Conservation (phyloP, 2,797 vertebrate species). For the Notoglanidium macrostoma region DNA sequence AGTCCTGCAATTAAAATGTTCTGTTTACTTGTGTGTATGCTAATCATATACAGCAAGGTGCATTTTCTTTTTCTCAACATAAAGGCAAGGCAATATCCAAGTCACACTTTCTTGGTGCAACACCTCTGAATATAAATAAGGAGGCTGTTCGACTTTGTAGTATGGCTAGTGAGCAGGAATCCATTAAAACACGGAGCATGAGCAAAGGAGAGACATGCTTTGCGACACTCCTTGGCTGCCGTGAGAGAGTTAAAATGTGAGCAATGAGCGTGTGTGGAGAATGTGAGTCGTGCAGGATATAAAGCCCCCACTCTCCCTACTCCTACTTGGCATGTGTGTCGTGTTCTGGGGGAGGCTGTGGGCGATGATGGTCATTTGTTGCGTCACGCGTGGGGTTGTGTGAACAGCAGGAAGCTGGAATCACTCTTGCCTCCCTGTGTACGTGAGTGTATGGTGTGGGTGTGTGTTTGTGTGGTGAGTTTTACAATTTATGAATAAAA, state of each 20-base stretch:
- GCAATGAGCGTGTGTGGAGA: slow-evolving; percentile 67
- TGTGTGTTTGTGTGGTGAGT: slow-evolving; percentile 30
- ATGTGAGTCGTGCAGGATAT: slow-evolving; percentile 55
- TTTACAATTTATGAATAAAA: slow-evolving; percentile 23
- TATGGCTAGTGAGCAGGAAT: slow-evolving; percentile 1
- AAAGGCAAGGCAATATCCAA: slow-evolving; percentile 7
- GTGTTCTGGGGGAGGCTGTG: slow-evolving; percentile 56
- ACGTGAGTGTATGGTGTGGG: slow-evolving; percentile 37
- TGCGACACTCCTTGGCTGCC: background rate
- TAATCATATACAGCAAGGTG: background rate
- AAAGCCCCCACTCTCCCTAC: slow-evolving; percentile 50
- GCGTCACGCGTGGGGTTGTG: slow-evolving; percentile 72
- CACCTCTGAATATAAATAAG: slow-evolving; percentile 29
- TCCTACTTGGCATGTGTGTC: slow-evolving; percentile 52
- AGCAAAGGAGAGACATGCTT: slow-evolving; percentile 44
- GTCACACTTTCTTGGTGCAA: slow-evolving; percentile 16
- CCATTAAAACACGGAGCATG: slow-evolving; percentile 20
- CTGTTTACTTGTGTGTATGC: background rate
- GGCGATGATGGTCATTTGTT: slow-evolving; percentile 62
- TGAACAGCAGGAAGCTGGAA: slow-evolving; percentile 65
- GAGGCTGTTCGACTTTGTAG: background rate
- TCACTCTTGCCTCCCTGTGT: slow-evolving; percentile 57
- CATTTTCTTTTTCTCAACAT: background rate
- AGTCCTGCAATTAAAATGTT: background rate
- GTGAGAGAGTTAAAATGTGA: slow-evolving; percentile 63